A percentile compares a stretch with the other conserved stretches of the same genome.
Evolutionary conservation across 2,113 vertebrate species (phyloP).

Genomic region (Chloropsis hardwickii): DNA sequence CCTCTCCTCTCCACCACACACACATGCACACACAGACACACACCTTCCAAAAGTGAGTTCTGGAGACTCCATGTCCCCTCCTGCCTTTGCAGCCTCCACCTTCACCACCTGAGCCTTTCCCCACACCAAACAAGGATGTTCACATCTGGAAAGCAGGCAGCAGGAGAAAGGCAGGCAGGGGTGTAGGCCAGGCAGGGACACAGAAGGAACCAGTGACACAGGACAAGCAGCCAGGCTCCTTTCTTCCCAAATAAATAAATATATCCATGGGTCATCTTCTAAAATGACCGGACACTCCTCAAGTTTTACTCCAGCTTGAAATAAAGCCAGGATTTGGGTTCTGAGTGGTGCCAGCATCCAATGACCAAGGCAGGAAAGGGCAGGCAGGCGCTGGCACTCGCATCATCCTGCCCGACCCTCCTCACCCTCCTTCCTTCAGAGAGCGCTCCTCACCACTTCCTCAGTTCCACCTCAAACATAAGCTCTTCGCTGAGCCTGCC

Average conservation of each 20-base stretch:
- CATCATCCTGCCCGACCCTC: accelerated
- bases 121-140: accelerated
- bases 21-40: neutral
- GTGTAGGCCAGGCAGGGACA: neutral
- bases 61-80: neutral
- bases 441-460: neutral
- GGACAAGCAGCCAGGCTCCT: neutral
- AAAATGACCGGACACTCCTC: accelerated
- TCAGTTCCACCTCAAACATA: neutral
- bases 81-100: neutral
- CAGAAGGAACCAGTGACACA: neutral
- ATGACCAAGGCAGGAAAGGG: neutral
- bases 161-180: neutral
- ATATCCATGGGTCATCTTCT: neutral
- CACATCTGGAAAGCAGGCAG: neutral
- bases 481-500: neutral
- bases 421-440: neutral
- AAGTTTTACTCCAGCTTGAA: neutral
- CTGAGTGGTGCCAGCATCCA: neutral
- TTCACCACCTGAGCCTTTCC: neutral
- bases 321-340: neutral
- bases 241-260: neutral
- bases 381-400: accelerated
- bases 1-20: neutral
- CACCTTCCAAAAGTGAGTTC: accelerated